phyloP scores from a whole-genome alignment of 2,888 invertebrate species.

The Teleiodes luculella region DNA sequence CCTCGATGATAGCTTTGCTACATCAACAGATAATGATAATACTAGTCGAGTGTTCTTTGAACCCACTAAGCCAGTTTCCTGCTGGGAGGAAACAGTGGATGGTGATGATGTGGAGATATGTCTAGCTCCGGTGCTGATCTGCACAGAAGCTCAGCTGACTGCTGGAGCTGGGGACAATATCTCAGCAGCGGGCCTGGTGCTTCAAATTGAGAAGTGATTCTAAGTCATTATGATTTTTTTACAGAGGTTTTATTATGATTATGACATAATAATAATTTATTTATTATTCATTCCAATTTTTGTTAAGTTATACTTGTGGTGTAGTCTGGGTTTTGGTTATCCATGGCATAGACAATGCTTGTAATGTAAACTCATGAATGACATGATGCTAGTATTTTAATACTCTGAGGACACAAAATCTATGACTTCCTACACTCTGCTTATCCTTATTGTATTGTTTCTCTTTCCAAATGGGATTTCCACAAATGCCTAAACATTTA shows the following conservation, averaged over 20 bases:
- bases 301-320: background rate
- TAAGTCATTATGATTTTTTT: slow-evolving; percentile 23
- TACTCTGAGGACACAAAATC: no score
- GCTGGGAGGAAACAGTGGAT: slow-evolving; percentile 85
- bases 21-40: slow-evolving; percentile 77
- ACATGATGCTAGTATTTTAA: no score
- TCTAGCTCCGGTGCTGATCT: slow-evolving; percentile 90
- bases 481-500: no score
- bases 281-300: slow-evolving; percentile 1
- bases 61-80: slow-evolving; percentile 85
- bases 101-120: slow-evolving; percentile 82
- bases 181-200: slow-evolving; percentile 90
- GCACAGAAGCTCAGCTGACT: slow-evolving; percentile 88
- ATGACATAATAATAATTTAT: background rate
- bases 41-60: slow-evolving; percentile 81
- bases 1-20: slow-evolving; percentile 90
- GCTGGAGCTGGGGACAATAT: slow-evolving; percentile 94
- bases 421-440: no score
- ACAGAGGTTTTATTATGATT: background rate
- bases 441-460: no score
- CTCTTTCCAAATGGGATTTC: no score
- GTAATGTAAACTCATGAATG: no score
- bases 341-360: no score
- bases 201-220: slow-evolving; percentile 77
- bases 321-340: no score